These are phyloP conservation scores for Tetramorium simillimum DNA, from an alignment of 1,140 invertebrate genomes.

Conservation along the genomic window DNA sequence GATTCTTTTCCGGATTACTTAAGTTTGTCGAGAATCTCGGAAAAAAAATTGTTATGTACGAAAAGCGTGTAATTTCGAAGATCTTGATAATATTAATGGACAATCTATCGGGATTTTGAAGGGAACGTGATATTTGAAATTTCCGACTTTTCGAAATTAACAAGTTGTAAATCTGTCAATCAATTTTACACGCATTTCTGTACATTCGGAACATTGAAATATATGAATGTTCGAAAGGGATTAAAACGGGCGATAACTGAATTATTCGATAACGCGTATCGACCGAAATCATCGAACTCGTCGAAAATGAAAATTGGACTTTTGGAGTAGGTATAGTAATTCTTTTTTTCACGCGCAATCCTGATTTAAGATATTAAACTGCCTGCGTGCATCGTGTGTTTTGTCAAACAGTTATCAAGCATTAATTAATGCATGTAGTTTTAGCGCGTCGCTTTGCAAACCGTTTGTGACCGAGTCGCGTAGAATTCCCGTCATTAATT, in stretches of 20 bases:
- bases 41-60: too few species aligned
- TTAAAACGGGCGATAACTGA: not conserved
- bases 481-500: not conserved
- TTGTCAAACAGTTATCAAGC: not conserved
- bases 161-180: constrained; percentile 11
- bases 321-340: not conserved
- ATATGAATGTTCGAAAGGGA: not conserved
- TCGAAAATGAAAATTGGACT: not conserved
- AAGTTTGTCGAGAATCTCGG: not conserved
- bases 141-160: not conserved
- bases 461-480: not conserved
- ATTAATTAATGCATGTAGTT: constrained; percentile 8
- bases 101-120: not conserved
- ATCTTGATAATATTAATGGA: too few species aligned
- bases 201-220: not conserved
- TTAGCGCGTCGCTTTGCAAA: not conserved
- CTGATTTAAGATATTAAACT: not conserved
- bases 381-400: not conserved
- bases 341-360: not conserved
- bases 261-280: constrained; percentile 12
- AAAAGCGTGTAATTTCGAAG: not conserved
- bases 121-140: not conserved
- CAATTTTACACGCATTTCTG: not conserved
- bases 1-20: not conserved
- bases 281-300: not conserved